Conservation (phyloP, 2,888 invertebrate genomes). For the Kuschelorhynchus macadamiae region DNA sequence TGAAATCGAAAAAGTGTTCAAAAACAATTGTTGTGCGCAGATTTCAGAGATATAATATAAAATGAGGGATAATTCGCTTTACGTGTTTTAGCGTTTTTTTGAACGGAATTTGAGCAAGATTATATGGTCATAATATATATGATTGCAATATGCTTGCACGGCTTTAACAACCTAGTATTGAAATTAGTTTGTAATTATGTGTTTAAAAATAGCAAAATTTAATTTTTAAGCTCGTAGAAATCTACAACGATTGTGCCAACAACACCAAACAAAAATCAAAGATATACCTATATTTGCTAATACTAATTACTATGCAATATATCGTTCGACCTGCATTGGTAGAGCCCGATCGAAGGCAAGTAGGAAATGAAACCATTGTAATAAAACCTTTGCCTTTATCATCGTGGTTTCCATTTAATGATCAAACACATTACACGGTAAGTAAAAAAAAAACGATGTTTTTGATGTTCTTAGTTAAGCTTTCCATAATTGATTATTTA, state of each 20-base stretch:
- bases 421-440: slow-evolving; percentile 48
- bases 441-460: slow-evolving; percentile 9
- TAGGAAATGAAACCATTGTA: slow-evolving; percentile 33
- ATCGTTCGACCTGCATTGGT: slow-evolving; percentile 48
- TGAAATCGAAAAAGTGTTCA: too few relatives aligned
- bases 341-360: slow-evolving; percentile 22
- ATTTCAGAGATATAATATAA: too few relatives aligned
- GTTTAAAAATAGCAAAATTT: too few relatives aligned
- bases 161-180: too few relatives aligned
- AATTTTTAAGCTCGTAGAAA: slow-evolving; percentile 43
- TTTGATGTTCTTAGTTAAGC: neutral
- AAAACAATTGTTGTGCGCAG: too few relatives aligned
- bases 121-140: too few relatives aligned
- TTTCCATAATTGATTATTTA: too few relatives aligned
- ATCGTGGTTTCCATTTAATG: slow-evolving; percentile 54
- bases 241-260: slow-evolving; percentile 43
- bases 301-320: slow-evolving; percentile 48
- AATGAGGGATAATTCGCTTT: too few relatives aligned
- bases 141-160: too few relatives aligned
- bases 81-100: too few relatives aligned
- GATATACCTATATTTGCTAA: slow-evolving; percentile 46
- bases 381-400: slow-evolving; percentile 51
- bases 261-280: slow-evolving; percentile 44
- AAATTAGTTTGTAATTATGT: too few relatives aligned
- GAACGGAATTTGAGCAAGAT: too few relatives aligned